These are phyloP conservation scores for Campylorhamphus procurvoides DNA, from an alignment of 2,113 vertebrate genomes.

Conservation along the genomic window DNA sequence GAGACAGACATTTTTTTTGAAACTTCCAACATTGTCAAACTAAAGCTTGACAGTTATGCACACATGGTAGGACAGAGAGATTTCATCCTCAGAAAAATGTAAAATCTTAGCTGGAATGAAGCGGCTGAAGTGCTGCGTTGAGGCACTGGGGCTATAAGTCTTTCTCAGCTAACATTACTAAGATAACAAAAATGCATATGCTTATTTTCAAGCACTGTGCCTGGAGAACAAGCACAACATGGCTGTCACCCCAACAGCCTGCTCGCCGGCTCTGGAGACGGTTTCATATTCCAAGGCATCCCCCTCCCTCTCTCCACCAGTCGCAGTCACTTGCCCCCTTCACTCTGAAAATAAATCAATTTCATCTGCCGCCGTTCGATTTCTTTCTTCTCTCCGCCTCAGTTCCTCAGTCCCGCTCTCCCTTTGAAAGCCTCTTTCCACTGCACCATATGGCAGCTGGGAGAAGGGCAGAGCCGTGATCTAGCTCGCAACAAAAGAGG, in stretches of 20 bases:
- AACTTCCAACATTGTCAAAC: background rate
- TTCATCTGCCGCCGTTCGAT: slow-evolving; percentile 71
- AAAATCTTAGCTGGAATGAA: background rate
- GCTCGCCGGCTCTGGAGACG: slow-evolving; percentile 11
- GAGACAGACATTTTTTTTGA: background rate
- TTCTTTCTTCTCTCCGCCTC: slow-evolving; percentile 64
- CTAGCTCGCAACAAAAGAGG: slow-evolving; percentile 82
- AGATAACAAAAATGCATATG: slow-evolving; percentile 9
- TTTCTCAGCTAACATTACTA: slow-evolving; percentile 4
- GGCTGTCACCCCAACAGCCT: slow-evolving; percentile 40
- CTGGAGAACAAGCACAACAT: slow-evolving; percentile 8
- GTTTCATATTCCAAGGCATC: background rate
- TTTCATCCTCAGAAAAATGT: background rate
- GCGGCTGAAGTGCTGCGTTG: background rate
- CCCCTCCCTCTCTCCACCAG: background rate
- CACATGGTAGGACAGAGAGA: background rate
- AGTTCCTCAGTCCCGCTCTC: background rate
- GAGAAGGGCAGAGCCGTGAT: slow-evolving; percentile 73
- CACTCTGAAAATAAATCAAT: slow-evolving; percentile 80
- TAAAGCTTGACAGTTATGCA: background rate
- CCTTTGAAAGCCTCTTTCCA: slow-evolving; percentile 65
- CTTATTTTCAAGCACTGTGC: slow-evolving; percentile 19
- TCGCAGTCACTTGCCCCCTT: slow-evolving; percentile 4
- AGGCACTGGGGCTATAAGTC: background rate
- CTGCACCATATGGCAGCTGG: slow-evolving; percentile 93